Evolutionary conservation across 2,797 vertebrate species (phyloP).

Genomic region (Sebastes oblongus): DNA sequence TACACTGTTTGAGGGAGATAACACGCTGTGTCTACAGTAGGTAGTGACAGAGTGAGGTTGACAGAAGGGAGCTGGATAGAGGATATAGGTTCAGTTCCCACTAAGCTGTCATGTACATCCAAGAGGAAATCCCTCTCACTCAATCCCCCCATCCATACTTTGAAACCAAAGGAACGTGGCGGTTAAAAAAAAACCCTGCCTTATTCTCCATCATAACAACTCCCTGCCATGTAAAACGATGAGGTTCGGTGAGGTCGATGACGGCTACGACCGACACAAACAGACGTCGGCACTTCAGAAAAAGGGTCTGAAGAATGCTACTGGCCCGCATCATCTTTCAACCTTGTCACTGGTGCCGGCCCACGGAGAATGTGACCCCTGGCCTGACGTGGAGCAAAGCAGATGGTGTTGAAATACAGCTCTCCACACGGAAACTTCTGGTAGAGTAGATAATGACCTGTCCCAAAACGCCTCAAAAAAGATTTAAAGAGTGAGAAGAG

Average conservation of each 20-base stretch:
- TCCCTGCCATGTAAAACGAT: background rate
- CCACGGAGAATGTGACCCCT: slow-evolving; percentile 68
- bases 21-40: background rate
- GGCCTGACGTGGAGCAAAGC: slow-evolving; percentile 61
- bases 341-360: slow-evolving; percentile 36
- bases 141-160: background rate
- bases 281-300: slow-evolving; percentile 23
- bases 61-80: slow-evolving; percentile 5
- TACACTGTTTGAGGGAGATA: slow-evolving; percentile 1
- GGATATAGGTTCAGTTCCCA: background rate
- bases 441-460: slow-evolving; percentile 41
- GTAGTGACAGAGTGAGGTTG: slow-evolving; percentile 3
- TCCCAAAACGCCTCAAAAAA: slow-evolving; percentile 21
- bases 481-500: slow-evolving; percentile 17
- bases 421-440: slow-evolving; percentile 47
- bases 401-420: slow-evolving; percentile 74
- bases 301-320: slow-evolving; percentile 62
- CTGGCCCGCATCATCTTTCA: slow-evolving; percentile 67
- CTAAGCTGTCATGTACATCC: slow-evolving; percentile 22
- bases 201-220: slow-evolving; percentile 9
- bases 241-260: background rate
- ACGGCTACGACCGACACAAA: slow-evolving; percentile 31
- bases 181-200: slow-evolving; percentile 19
- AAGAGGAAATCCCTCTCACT: slow-evolving; percentile 33
- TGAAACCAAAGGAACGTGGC: slow-evolving; percentile 8